These are phyloP conservation scores for Reticulitermes lucifugus DNA, from an alignment of 2,888 invertebrate genomes.

Conservation along the genomic window DNA sequence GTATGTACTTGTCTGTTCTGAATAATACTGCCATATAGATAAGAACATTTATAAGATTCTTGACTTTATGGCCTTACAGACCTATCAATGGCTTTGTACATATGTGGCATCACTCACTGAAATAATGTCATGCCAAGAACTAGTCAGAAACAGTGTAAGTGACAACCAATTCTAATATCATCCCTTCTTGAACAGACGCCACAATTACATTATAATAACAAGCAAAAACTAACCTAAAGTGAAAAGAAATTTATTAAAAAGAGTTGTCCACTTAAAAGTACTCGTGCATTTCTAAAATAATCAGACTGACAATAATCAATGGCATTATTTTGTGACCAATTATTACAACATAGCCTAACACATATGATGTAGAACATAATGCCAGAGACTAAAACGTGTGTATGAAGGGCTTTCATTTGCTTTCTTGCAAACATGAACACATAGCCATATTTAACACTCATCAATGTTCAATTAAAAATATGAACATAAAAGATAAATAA, in stretches of 20 bases:
- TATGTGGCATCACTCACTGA: too few species aligned
- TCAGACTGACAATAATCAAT: not conserved
- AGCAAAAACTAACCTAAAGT: constrained; percentile 30
- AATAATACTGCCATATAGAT: constrained; percentile 22
- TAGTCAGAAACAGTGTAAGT: not conserved
- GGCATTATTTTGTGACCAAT: not conserved
- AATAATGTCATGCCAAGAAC: not conserved
- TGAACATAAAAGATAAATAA: constrained; percentile 37
- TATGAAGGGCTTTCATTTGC: not conserved
- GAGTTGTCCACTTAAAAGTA: not conserved
- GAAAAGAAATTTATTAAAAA: constrained; percentile 16
- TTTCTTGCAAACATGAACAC: not conserved
- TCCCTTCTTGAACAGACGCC: constrained; percentile 15
- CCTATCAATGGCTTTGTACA: not conserved
- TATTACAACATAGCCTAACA: not conserved
- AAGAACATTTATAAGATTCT: not conserved
- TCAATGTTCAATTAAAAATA: constrained; percentile 34
- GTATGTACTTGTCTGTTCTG: not conserved
- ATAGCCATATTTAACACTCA: constrained; percentile 30
- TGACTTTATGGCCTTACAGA: not conserved
- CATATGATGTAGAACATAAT: not conserved
- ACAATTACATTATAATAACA: constrained; percentile 29
- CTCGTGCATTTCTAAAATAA: not conserved
- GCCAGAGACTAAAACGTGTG: not conserved
- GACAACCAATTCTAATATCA: not conserved